Percentiles rank a stretch among this genome's conserved stretches.
Conservation (phyloP, 2,888 invertebrate genomes). For the Ennomos quercinarius region DNA sequence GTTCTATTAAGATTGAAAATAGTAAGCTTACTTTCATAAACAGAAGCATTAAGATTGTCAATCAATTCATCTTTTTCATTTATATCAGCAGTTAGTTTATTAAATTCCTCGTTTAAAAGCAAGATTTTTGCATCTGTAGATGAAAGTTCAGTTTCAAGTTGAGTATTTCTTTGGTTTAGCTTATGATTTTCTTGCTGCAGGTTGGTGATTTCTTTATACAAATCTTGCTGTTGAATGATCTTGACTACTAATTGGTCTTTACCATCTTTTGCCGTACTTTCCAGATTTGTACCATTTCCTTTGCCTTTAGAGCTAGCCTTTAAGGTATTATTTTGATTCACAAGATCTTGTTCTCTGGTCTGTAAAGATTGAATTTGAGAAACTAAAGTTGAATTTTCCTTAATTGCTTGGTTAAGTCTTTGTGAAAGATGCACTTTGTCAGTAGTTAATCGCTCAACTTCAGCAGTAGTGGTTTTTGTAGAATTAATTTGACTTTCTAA, state of each 20-base stretch:
- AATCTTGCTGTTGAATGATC: conserved; percentile 25
- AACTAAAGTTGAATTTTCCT: conserved; percentile 50
- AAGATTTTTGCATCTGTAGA: conserved; percentile 64
- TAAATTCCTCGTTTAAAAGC: conserved; percentile 73
- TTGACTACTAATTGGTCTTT: conserved; percentile 24
- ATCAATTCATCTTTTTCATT: conserved; percentile 74
- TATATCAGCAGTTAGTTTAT: conserved; percentile 63
- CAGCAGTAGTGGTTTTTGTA: conserved; percentile 19
- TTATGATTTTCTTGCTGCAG: conserved; percentile 47
- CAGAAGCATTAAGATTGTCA: conserved; percentile 59
- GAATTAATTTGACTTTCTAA: conserved; percentile 44
- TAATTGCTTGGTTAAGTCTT: conserved; percentile 25
- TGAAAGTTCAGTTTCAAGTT: conserved; percentile 62
- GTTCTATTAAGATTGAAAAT: conserved; percentile 53
- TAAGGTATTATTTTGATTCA: conserved; percentile 22
- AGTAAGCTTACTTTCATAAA: conserved; percentile 54
- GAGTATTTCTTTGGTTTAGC: conserved; percentile 50
- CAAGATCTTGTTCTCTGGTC: conserved; percentile 24
- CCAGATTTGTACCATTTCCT: conserved; percentile 19
- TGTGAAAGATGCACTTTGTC: conserved; percentile 44
- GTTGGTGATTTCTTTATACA: conserved; percentile 46
- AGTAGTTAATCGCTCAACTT: conserved; percentile 37
- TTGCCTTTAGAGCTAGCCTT: conserved; percentile 15
- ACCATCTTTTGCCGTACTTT: conserved; percentile 6
- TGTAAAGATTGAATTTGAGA: conserved; percentile 28